phyloP scores from a whole-genome alignment of 92 coral and sea anemone genomes.

The Siderastrea siderea region DNA sequence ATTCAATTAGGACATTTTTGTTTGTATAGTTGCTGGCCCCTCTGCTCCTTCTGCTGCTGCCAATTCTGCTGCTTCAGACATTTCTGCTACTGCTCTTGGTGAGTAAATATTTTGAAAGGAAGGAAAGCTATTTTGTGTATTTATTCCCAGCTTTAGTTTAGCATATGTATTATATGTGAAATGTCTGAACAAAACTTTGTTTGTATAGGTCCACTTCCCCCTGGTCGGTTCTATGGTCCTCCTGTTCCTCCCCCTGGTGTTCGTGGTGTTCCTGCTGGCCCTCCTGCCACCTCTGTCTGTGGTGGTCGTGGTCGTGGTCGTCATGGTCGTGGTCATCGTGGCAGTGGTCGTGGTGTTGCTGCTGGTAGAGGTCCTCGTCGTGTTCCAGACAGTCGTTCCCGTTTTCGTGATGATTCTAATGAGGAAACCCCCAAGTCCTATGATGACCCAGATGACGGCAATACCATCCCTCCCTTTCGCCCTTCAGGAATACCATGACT shows the following conservation, averaged over 20 bases:
- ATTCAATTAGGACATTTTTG: neutral
- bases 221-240: neutral
- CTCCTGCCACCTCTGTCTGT: neutral
- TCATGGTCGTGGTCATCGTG: no score
- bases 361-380: neutral
- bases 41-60: slow-evolving; percentile 11
- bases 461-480: no score
- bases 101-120: neutral
- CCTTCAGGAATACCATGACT: neutral
- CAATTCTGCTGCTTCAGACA: neutral
- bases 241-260: neutral
- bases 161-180: neutral
- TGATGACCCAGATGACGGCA: neutral
- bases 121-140: neutral
- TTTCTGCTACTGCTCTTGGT: neutral
- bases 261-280: neutral
- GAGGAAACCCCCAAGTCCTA: neutral
- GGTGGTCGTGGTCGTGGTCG: no score
- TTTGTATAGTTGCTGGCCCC: slow-evolving; percentile 2
- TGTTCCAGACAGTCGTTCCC: neutral
- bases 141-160: neutral
- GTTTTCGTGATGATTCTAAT: neutral
- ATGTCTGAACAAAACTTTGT: neutral
- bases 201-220: neutral
- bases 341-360: no score